These are phyloP conservation scores for Elegia similella DNA, from an alignment of 2,888 invertebrate genomes.

Conservation along the genomic window DNA sequence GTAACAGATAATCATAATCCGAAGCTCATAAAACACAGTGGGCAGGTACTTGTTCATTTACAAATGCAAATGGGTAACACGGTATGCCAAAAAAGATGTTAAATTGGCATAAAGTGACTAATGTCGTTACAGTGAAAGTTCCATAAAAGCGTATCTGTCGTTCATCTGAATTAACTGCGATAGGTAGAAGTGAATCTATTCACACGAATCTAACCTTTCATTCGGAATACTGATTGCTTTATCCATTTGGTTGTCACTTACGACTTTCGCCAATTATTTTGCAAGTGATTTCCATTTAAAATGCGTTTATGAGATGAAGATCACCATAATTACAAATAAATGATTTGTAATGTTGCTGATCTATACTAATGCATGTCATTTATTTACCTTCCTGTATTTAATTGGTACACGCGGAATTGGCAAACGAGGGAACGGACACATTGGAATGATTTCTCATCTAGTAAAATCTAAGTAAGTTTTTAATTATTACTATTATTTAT, in stretches of 20 bases:
- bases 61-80: too few species aligned
- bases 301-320: neutral
- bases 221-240: slow-evolving; percentile 35
- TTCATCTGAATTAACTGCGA: neutral
- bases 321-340: neutral
- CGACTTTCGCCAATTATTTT: slow-evolving; percentile 36
- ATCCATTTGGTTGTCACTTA: slow-evolving; percentile 27
- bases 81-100: too few species aligned
- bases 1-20: too few species aligned
- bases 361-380: neutral
- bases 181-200: neutral
- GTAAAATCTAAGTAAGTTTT: too few species aligned
- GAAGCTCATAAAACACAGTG: too few species aligned
- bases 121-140: neutral
- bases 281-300: neutral
- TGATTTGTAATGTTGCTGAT: neutral
- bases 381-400: too few species aligned
- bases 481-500: too few species aligned
- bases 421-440: too few species aligned
- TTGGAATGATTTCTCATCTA: too few species aligned
- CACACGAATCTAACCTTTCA: slow-evolving; percentile 18
- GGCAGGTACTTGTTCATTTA: too few species aligned
- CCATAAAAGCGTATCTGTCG: neutral
- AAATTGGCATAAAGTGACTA: neutral
- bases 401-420: too few species aligned